Percentiles rank a stretch among this genome's conserved stretches.
These are phyloP conservation scores for Falco cherrug DNA, from an alignment of 2,797 vertebrate genomes.

Conservation along the genomic window DNA sequence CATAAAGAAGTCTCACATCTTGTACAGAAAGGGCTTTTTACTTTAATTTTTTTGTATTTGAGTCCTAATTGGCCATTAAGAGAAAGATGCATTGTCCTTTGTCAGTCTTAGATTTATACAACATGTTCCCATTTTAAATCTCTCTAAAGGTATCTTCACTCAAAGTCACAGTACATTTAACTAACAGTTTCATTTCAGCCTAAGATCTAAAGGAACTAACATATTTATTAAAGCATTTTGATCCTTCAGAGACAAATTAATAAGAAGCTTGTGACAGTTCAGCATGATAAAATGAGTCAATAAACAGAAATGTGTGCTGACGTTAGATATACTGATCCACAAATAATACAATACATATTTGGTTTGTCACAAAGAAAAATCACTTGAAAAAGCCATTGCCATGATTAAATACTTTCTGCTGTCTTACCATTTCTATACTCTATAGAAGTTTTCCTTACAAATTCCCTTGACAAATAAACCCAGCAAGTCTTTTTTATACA, in stretches of 20 bases:
- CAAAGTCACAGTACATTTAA: conserved; percentile 56
- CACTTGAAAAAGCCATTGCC: background rate
- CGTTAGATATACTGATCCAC: conserved; percentile 44
- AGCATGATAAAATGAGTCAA: conserved; percentile 76
- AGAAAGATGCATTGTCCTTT: background rate
- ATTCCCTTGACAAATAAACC: conserved; percentile 36
- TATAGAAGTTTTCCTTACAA: conserved; percentile 12
- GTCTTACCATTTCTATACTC: background rate
- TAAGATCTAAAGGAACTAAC: conserved; percentile 55
- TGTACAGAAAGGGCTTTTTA: background rate
- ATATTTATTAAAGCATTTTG: conserved; percentile 76
- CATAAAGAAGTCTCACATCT: background rate
- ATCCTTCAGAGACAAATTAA: conserved; percentile 77
- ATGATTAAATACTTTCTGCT: conserved; percentile 41
- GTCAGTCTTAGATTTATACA: background rate
- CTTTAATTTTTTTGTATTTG: background rate
- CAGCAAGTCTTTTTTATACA: background rate
- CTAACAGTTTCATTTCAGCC: conserved; percentile 60
- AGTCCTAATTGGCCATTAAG: conserved; percentile 35
- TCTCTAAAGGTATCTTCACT: conserved; percentile 32
- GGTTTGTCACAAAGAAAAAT: conserved; percentile 73
- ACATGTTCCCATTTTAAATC: background rate
- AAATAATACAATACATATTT: conserved; percentile 50
- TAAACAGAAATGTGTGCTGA: conserved; percentile 67
- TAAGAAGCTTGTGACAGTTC: conserved; percentile 71